Evolutionary conservation across 2,888 invertebrate genomes (phyloP).

Genomic region (Caenorhabditis becei): DNA sequence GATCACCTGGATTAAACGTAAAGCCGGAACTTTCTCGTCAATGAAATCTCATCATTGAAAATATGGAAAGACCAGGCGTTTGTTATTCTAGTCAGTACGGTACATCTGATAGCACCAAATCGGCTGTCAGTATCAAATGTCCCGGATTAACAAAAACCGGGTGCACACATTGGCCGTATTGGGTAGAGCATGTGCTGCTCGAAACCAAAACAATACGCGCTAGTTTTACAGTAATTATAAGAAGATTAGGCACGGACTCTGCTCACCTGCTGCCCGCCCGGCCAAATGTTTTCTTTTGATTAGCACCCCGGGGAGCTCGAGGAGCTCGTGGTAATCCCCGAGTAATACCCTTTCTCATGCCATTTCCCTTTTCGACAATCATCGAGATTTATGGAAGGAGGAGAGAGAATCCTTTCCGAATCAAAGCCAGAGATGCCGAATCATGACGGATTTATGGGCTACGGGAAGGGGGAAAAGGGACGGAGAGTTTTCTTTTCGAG

Average conservation of each 20-base stretch:
- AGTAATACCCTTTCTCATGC: slow-evolving; percentile 11
- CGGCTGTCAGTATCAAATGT: slow-evolving; percentile 1
- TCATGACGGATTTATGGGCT: slow-evolving; percentile 60
- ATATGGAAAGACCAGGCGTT: too few relatives aligned
- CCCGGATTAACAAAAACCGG: slow-evolving; percentile 3
- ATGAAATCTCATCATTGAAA: too few relatives aligned
- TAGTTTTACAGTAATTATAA: slow-evolving; percentile 52
- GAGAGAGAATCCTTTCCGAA: neutral
- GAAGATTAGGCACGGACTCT: slow-evolving; percentile 37
- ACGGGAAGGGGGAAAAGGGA: neutral
- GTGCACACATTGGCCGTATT: neutral
- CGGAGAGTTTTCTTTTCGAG: slow-evolving; percentile 4
- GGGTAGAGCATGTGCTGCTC: neutral
- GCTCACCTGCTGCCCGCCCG: slow-evolving; percentile 50
- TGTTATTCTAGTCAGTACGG: neutral
- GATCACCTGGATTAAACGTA: too few relatives aligned
- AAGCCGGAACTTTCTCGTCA: too few relatives aligned
- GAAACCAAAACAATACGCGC: slow-evolving; percentile 36
- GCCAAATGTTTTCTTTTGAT: slow-evolving; percentile 57
- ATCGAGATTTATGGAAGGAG: slow-evolving; percentile 15
- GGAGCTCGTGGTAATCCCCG: slow-evolving; percentile 21
- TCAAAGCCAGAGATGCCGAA: slow-evolving; percentile 28
- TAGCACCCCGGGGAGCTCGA: slow-evolving; percentile 3
- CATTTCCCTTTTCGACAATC: slow-evolving; percentile 15
- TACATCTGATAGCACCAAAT: neutral